These are phyloP conservation scores for Mastomys natalensis DNA, from an alignment of 2,113 vertebrate species.

Conservation along the genomic window DNA sequence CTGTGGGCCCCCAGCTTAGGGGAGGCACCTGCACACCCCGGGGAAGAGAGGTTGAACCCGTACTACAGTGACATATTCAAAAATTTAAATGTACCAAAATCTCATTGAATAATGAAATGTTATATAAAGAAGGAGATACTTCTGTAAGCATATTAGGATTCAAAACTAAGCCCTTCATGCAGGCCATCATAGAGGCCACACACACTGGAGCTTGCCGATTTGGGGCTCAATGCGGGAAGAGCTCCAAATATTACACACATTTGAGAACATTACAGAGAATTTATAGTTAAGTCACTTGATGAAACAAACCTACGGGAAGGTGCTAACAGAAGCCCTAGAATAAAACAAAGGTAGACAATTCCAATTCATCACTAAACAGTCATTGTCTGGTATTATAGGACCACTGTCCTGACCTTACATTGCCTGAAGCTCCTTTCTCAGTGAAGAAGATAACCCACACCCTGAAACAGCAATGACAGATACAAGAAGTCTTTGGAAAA, in stretches of 20 bases:
- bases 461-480: background rate
- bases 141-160: background rate
- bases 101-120: constrained; percentile 9
- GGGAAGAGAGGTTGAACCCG: no score
- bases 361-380: background rate
- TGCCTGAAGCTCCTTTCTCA: background rate
- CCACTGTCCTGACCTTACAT: background rate
- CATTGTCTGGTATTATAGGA: background rate
- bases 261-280: constrained; percentile 21
- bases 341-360: background rate
- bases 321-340: background rate
- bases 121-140: background rate
- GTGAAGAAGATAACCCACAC: background rate
- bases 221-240: background rate
- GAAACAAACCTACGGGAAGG: background rate
- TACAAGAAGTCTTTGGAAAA: background rate
- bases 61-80: background rate
- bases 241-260: constrained; percentile 8
- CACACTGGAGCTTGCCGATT: background rate
- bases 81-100: background rate
- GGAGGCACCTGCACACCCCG: no score
- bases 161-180: background rate
- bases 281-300: background rate
- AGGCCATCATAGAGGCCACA: background rate
- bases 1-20: no score